phyloP scores from a whole-genome alignment of 2,113 vertebrate species.

The Australoheros scitulus region DNA sequence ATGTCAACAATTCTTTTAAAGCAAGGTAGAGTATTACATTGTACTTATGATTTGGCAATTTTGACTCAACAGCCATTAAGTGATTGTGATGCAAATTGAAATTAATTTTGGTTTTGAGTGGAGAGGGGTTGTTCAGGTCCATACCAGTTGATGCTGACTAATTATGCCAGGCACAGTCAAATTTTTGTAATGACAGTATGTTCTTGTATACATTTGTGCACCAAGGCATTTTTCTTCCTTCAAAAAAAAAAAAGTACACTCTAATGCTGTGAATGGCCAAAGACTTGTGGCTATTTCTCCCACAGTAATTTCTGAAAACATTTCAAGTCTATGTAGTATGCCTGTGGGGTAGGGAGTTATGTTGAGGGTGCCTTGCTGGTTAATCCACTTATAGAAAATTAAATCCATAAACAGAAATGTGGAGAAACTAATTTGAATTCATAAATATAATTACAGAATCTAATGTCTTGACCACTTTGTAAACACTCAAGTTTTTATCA shows the following conservation, averaged over 20 bases:
- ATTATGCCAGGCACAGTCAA: not conserved
- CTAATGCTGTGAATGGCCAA: not conserved
- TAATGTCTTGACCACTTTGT: not conserved
- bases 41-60: not conserved
- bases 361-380: not conserved
- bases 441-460: conserved; percentile 20
- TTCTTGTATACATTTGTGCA: not conserved
- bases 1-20: not conserved
- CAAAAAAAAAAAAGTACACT: not conserved
- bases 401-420: not conserved
- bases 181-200: not conserved
- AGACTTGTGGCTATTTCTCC: not conserved
- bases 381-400: conserved; percentile 10
- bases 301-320: not conserved
- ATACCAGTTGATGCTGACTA: not conserved
- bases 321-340: not conserved
- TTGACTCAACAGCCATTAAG: not conserved
- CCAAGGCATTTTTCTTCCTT: not conserved
- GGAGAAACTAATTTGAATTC: not conserved
- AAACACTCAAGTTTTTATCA: not conserved
- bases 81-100: not conserved
- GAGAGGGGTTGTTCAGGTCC: not conserved
- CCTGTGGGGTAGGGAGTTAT: not conserved
- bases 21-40: not conserved
- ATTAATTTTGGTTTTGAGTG: not conserved